Base-by-base conservation (phyloP, 2,113 vertebrate species). In the Lynx canadensis region DNA sequence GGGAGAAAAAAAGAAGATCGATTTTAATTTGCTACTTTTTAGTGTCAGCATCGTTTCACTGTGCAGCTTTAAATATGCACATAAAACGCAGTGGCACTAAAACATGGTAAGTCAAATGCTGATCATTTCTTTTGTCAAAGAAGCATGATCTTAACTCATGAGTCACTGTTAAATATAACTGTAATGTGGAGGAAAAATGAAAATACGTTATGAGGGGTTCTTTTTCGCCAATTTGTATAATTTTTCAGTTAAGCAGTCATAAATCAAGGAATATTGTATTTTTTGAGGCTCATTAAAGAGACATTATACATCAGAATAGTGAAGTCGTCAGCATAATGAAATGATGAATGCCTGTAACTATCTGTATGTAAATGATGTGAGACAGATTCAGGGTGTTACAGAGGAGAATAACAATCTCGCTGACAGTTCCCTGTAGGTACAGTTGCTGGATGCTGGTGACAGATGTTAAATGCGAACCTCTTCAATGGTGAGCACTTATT, bases 191-290 rank as follows among this genome's bases (percentile, higher is more conserved):
- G 81, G 91, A 91, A 98, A 98, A 95, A 94, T 92, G 97, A 97
- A 98, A 98, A 98, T 97, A 80, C 95, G 93, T 98, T 98, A 96
- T 97, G 96, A 98, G 89, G 63, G 13, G 91, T 90, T 97, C 98
- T 82, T 85, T 83, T 89, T 98, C 97, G 94, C 98, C 98, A 99
- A 98, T 98, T 98, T 99, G 98, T 99, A 99, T 99, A 99, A 99
- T 99, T 99, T 99, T 99, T 99, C 99, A 98, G 98, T 99, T 99
- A 99, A 98, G 98, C 98, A 98, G 98, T 97, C 97, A 99, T 99
- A 99, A 99, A 99, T 99, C 99, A 99, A 99, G 98, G 98, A 99
- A 99, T 99, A 99, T 98, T 99, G 98, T 99, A 99, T 99, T 99
- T 98, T 99, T 98, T 98, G 98, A 99, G 98, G 98, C 99, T 99